phyloP scores from a whole-genome alignment of 2,797 vertebrate genomes.

The Paramormyrops hopkinsi region DNA sequence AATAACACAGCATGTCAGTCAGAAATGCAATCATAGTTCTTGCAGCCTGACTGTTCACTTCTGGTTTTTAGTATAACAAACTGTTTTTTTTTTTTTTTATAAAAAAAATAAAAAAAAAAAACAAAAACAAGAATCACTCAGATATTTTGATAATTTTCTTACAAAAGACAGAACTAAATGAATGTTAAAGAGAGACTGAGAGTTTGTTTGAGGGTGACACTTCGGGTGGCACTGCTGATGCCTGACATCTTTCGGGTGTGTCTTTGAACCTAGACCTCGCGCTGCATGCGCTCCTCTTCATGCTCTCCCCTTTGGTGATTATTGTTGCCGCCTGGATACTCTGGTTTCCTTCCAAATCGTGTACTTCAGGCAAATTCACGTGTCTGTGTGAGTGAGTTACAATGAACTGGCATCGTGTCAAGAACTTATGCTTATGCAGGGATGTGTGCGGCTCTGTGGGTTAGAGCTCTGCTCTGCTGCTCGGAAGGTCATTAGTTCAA shows the following conservation, averaged over 20 bases:
- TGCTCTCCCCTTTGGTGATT: background rate
- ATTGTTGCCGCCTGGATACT: background rate
- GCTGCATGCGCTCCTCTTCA: background rate
- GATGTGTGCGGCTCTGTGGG: background rate
- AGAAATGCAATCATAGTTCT: background rate
- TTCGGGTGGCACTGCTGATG: background rate
- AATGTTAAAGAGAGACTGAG: background rate
- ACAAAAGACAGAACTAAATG: background rate
- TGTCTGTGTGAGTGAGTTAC: background rate
- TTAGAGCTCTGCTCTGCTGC: background rate
- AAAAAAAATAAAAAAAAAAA: background rate
- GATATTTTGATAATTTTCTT: background rate
- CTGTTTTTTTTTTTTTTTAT: background rate
- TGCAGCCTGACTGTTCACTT: background rate
- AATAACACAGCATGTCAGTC: background rate
- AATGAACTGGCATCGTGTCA: background rate
- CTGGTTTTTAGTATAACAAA: background rate
- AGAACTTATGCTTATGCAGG: background rate
- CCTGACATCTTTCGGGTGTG: background rate
- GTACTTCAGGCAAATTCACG: background rate
- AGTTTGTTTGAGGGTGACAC: background rate
- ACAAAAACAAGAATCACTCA: background rate
- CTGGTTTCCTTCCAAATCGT: background rate
- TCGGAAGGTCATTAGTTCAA: background rate
- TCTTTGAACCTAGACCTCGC: background rate